Conservation (phyloP, 2,113 vertebrate species). For the Alligator mississippiensis region DNA sequence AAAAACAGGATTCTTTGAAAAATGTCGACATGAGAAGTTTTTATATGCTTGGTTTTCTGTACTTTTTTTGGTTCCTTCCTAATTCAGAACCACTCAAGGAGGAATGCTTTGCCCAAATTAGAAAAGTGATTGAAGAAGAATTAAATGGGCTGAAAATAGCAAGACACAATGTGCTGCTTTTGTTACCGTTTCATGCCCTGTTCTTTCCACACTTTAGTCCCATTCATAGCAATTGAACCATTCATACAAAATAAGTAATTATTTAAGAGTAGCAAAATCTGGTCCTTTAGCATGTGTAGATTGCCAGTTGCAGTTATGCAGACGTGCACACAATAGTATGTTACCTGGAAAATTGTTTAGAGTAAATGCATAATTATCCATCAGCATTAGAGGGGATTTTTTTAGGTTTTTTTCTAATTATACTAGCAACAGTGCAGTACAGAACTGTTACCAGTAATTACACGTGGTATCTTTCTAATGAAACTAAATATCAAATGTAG, state of each 20-base stretch:
- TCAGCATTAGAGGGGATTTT: neutral
- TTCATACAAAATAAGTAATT: neutral
- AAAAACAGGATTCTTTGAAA: too few species aligned
- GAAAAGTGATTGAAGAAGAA: neutral
- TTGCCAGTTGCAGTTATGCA: neutral
- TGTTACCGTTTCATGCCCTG: neutral
- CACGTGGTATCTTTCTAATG: neutral
- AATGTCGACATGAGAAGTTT: too few species aligned
- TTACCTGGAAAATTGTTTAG: neutral
- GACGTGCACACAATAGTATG: neutral
- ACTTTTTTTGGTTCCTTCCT: too few species aligned
- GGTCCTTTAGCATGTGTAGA: neutral
- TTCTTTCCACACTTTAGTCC: neutral
- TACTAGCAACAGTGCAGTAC: neutral
- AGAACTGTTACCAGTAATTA: neutral
- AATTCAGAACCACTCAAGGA: neutral
- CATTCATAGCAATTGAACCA: neutral
- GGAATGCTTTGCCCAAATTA: neutral
- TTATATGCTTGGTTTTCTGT: too few species aligned
- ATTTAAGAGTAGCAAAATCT: neutral
- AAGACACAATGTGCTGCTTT: neutral
- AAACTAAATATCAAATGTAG: neutral
- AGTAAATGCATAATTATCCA: neutral
- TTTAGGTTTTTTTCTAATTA: neutral
- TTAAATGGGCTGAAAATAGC: neutral